Evolutionary conservation across 2,888 invertebrate genomes (phyloP).

Genomic region (Arge pagana): DNA sequence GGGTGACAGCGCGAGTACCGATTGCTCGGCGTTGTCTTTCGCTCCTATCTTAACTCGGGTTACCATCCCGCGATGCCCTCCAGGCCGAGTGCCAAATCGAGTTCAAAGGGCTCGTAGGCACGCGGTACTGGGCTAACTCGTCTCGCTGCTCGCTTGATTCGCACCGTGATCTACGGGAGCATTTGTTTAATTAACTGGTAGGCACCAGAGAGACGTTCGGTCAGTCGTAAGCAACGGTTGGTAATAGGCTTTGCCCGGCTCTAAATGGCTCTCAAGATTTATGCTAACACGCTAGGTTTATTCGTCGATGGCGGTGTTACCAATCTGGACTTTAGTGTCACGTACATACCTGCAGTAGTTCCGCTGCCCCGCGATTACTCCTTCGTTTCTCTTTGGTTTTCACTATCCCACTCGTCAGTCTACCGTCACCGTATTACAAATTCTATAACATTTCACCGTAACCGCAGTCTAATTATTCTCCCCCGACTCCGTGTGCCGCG

Average conservation of each 20-base stretch:
- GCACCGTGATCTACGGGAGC: constrained; percentile 43
- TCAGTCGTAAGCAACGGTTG: constrained; percentile 20
- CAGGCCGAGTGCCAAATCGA: constrained; percentile 40
- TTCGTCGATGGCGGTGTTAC: constrained; percentile 33
- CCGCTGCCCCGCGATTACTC: no score
- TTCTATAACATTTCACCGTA: constrained; percentile 8
- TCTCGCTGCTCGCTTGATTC: constrained; percentile 33
- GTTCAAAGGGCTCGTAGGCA: constrained; percentile 45
- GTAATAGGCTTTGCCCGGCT: constrained; percentile 53
- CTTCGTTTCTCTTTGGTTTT: background rate
- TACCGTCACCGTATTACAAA: background rate
- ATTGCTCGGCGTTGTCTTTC: constrained; percentile 15
- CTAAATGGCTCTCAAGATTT: constrained; percentile 58
- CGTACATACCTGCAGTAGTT: background rate
- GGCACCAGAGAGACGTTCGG: constrained; percentile 30
- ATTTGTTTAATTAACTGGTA: constrained; percentile 55
- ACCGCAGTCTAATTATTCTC: constrained; percentile 14
- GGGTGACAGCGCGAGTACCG: constrained; percentile 13
- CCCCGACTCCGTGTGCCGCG: no score
- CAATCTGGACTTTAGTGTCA: constrained; percentile 3
- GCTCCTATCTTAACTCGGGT: constrained; percentile 8
- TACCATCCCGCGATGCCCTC: constrained; percentile 12
- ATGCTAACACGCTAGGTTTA: constrained; percentile 57
- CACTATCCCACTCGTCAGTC: background rate
- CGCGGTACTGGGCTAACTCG: constrained; percentile 24